Conservation (phyloP, 1,140 invertebrate genomes). For the Archivesica marissinica region DNA sequence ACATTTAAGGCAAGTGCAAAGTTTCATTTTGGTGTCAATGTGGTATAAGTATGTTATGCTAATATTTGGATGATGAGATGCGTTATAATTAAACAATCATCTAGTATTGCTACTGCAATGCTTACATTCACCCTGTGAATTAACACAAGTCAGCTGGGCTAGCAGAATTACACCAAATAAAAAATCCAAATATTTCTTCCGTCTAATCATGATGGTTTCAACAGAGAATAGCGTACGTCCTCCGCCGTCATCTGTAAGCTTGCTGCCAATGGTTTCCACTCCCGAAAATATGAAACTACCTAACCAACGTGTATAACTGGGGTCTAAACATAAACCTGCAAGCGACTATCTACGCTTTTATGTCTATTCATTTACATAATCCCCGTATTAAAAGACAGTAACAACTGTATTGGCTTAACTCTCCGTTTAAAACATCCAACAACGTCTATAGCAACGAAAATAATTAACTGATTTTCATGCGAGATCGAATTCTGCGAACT, state of each 20-base stretch:
- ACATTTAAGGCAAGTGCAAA: not conserved
- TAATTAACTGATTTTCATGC: no score
- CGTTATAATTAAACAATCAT: not conserved
- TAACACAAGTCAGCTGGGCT: not conserved
- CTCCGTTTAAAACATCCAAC: no score
- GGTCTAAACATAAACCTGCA: not conserved
- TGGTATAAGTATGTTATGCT: not conserved
- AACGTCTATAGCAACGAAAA: no score
- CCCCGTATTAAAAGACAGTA: not conserved
- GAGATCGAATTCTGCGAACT: no score
- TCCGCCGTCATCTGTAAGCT: not conserved
- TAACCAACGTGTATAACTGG: not conserved
- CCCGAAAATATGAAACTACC: not conserved
- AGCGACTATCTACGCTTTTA: not conserved
- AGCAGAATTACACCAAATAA: not conserved
- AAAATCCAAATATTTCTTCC: slow-evolving; percentile 5
- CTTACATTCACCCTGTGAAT: not conserved
- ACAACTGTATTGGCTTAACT: no score
- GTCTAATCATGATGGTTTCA: not conserved
- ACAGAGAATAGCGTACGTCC: not conserved
- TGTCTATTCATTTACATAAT: not conserved
- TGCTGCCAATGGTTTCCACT: not conserved
- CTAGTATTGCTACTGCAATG: not conserved
- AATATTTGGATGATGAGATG: not conserved
- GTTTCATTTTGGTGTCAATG: not conserved